Evolutionary conservation across 2,888 invertebrate genomes (phyloP), one percentile per base, ranked within the genome.

Genomic region (Seira musarum): DNA sequence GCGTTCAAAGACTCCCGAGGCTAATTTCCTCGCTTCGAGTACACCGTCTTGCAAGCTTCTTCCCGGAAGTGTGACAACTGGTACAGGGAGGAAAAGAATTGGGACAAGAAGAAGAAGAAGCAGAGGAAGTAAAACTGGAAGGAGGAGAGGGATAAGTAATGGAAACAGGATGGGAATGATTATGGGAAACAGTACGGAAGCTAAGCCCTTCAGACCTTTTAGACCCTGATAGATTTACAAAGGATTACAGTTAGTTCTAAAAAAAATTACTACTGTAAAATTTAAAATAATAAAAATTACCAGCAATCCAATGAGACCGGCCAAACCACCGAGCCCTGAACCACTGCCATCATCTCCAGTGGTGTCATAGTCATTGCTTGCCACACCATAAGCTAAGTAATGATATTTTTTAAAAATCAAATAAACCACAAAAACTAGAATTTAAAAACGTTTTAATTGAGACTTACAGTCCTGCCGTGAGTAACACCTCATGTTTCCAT

Each of bases 171-270:
- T 24, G 1, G 78, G 78, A 40, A 81, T 67, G 0, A 81, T 35
- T 17, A 66, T 66, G 8, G 76, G 71, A 10, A 69, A 73, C 30
- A 77, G 24, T 25, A 82, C 64, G 5, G 74, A 67, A 15, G 70
- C 78, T 15, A 81, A 25, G 40, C 80, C 80, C 49, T 83, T 83
- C 1, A 80, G 15, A 25, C 81, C 83, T 19, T 80, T 81, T n/a
- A 83, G 71, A n/a, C 80, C 83, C n/a, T n/a, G n/a, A n/a, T n/a
- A n/a, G n/a, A n/a, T n/a, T n/a, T n/a, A n/a, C n/a, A n/a, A n/a
- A n/a, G n/a, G n/a, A n/a, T n/a, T n/a, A n/a, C n/a, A n/a, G n/a
- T n/a, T n/a, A n/a, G n/a, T n/a, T n/a, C n/a, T n/a, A n/a, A n/a
- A n/a, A n/a, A n/a, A n/a, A n/a, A n/a, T n/a, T n/a, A n/a, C n/a